Conservation (phyloP, 2,797 vertebrate species). For the Periophthalmus magnuspinnatus region DNA sequence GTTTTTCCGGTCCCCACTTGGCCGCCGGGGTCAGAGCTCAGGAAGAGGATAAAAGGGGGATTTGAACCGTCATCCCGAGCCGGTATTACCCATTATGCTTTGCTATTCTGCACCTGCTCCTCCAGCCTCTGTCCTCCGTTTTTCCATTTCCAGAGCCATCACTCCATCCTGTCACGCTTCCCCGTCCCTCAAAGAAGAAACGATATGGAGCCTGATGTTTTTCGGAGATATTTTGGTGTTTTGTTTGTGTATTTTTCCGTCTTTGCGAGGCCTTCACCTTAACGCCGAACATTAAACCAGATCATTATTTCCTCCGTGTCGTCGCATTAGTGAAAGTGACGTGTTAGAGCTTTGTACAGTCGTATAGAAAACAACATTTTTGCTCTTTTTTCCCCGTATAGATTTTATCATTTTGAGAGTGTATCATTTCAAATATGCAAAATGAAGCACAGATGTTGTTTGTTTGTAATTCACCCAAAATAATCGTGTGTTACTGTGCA, state of each 20-base stretch:
- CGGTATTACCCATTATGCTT: slow-evolving; percentile 66
- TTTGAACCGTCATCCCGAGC: slow-evolving; percentile 63
- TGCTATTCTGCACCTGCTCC: slow-evolving; percentile 63
- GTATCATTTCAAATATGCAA: neutral
- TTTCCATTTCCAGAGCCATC: slow-evolving; percentile 14
- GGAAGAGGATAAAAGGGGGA: slow-evolving; percentile 61
- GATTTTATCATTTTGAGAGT: too few species aligned
- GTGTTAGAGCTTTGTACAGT: neutral
- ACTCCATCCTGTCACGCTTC: slow-evolving; percentile 17
- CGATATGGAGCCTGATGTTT: neutral
- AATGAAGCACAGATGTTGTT: neutral
- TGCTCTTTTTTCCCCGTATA: too few species aligned
- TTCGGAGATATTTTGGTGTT: neutral
- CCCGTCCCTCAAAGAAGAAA: slow-evolving; percentile 6
- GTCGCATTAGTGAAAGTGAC: neutral
- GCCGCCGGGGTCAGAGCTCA: slow-evolving; percentile 58
- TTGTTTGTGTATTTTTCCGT: neutral
- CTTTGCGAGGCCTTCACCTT: neutral
- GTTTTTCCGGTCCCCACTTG: slow-evolving; percentile 41
- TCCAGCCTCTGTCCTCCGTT: slow-evolving; percentile 12
- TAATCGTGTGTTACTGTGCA: neutral
- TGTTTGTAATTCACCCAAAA: neutral
- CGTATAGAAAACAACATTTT: neutral
- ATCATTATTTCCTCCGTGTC: neutral
- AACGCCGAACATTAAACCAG: neutral